Conservation (phyloP, 2,113 vertebrate species). For the Dermatemys mawii region DNA sequence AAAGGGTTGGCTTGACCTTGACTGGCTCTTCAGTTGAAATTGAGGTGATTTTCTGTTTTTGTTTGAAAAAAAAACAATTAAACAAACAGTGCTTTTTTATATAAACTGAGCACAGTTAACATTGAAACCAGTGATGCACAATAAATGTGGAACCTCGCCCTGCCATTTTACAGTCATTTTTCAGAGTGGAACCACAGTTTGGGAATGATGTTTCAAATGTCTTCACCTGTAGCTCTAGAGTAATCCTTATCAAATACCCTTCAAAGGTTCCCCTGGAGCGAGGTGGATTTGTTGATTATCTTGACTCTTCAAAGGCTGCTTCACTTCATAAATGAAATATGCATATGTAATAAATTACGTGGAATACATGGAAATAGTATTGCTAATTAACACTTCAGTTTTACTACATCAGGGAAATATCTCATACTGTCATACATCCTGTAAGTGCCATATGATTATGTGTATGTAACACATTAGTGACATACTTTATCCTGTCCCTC, state of each 20-base stretch:
- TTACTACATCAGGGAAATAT: not conserved
- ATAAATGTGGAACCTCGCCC: not conserved
- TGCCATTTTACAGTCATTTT: not conserved
- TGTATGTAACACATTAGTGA: not conserved
- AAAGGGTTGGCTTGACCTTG: not conserved
- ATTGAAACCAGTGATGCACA: not conserved
- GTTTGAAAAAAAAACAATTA: no score
- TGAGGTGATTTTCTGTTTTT: not conserved
- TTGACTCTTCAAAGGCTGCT: not conserved
- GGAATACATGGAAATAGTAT: not conserved
- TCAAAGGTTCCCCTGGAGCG: not conserved
- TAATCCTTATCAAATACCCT: not conserved
- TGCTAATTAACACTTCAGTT: not conserved
- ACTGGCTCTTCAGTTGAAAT: not conserved
- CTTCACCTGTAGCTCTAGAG: not conserved
- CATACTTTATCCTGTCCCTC: not conserved
- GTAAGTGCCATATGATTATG: not conserved
- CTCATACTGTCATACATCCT: not conserved
- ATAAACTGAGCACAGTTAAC: not conserved
- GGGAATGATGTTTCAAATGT: not conserved
- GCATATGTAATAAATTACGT: not conserved
- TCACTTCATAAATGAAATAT: not conserved
- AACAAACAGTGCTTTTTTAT: not conserved
- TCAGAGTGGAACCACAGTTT: not conserved
- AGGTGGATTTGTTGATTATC: not conserved